These are phyloP conservation scores for Eupeodes luniger DNA, from an alignment of 2,888 invertebrate species.

Conservation along the genomic window DNA sequence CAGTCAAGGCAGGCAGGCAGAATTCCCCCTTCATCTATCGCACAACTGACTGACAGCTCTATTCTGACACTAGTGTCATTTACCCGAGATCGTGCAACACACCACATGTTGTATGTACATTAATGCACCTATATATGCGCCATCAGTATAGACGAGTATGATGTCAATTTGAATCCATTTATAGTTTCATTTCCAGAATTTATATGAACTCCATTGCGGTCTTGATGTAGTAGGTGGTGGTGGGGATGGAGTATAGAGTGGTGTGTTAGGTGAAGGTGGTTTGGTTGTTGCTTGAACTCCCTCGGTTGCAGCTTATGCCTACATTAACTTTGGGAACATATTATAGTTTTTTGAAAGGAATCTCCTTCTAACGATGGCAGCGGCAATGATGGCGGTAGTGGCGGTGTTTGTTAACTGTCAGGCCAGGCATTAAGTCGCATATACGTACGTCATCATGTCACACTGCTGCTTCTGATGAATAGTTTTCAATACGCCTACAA, in stretches of 20 bases:
- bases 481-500: conserved; percentile 18
- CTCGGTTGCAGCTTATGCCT: conserved; percentile 8
- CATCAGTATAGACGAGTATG: background rate
- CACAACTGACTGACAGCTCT: conserved; percentile 41
- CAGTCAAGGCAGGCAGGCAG: background rate
- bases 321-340: conserved; percentile 53
- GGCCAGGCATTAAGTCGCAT: conserved; percentile 47
- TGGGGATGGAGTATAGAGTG: background rate
- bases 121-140: conserved; percentile 28
- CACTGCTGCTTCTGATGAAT: conserved; percentile 48
- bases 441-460: conserved; percentile 32
- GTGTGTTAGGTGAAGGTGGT: background rate
- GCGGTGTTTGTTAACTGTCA: conserved; percentile 10
- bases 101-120: conserved; percentile 26
- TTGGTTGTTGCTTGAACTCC: background rate
- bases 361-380: background rate
- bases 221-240: background rate
- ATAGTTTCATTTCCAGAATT: conserved; percentile 64
- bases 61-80: conserved; percentile 69
- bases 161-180: conserved; percentile 72
- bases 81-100: conserved; percentile 53
- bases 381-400: background rate
- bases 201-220: conserved; percentile 54
- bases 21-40: conserved; percentile 34
- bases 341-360: conserved; percentile 55